Base-by-base conservation (phyloP, 2,113 vertebrate species). In the Petrocephalus microphthalmus region DNA sequence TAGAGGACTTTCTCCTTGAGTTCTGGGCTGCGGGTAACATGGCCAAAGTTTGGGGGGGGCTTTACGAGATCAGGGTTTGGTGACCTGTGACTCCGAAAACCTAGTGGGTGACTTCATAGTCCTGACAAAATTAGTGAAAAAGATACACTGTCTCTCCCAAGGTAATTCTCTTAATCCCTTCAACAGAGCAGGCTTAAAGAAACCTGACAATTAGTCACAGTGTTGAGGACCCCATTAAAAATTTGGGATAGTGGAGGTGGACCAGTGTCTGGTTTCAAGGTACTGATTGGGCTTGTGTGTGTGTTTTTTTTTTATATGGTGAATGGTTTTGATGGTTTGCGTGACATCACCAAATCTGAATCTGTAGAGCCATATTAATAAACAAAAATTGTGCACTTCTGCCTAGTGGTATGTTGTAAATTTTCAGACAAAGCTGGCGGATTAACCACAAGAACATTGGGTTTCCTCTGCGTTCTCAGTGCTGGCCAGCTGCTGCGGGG, bases 371-470 rank as follows among this genome's bases (percentile, higher is more conserved):
- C 54, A 37, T 56, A 64, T n/a, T 86, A 85, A 42, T 86, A 86
- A 42, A 86, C 45, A 47, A 49, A 45, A 15, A 74, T 42, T 60
- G 25, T 74, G 86, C 86, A 8, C 25, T 87, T 87, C 86, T 87
- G n/a, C 64, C 25, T 74, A 7, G 64, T 87, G 64, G 74, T 82
- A 33, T 88, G 87, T 88, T 88, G 71, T 56, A 49, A 54, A 88
- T 88, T 81, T 82, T 33, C 51, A 82, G 67, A 54, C 67, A 88
- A 33, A 52, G 64, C 51, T 56, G 29, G 29, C 37, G 33, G 15
- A 54, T 88, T 88, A 82, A 81, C 19, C 51, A 15, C 25, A 88
- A 33, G 86, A 37, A 56, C 71, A 42, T 19, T 81, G 20, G 17
- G 53, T 45, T 88, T 71, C 67, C 15, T 85, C 25, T 19, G 45